Evolutionary conservation across 2,888 invertebrate species (phyloP).

Genomic region (Esperia sulphurella): DNA sequence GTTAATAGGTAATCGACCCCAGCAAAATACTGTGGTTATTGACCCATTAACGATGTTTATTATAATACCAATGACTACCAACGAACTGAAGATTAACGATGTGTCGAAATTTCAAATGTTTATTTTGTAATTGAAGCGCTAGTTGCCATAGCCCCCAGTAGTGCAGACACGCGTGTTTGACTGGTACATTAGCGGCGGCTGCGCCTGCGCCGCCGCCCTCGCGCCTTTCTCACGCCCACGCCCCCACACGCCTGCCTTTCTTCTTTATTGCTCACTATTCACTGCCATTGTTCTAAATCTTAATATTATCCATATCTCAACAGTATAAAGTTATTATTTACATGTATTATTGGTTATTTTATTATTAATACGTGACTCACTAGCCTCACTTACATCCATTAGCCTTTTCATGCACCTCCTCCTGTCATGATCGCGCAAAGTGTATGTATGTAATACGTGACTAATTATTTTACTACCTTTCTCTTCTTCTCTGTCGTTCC

Average conservation of each 20-base stretch:
- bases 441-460: too few relatives aligned
- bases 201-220: conserved; percentile 42
- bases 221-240: conserved; percentile 68
- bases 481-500: too few relatives aligned
- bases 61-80: too few relatives aligned
- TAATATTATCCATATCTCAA: conserved; percentile 13
- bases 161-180: conserved; percentile 54
- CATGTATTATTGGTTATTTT: conserved; percentile 3
- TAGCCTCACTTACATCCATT: too few relatives aligned
- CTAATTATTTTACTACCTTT: too few relatives aligned
- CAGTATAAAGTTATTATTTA: conserved; percentile 7
- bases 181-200: conserved; percentile 51
- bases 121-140: neutral
- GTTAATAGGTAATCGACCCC: too few relatives aligned
- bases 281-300: conserved; percentile 29
- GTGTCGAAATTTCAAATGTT: neutral
- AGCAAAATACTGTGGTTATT: too few relatives aligned
- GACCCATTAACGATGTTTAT: too few relatives aligned
- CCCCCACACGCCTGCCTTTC: conserved; percentile 42
- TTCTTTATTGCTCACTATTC: conserved; percentile 50
- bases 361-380: too few relatives aligned
- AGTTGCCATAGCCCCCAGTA: conserved; percentile 7
- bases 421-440: too few relatives aligned
- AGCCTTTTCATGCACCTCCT: too few relatives aligned
- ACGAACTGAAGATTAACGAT: neutral